These are phyloP conservation scores for Heliconius hermathena DNA, from an alignment of 1,140 invertebrate species.

Conservation along the genomic window DNA sequence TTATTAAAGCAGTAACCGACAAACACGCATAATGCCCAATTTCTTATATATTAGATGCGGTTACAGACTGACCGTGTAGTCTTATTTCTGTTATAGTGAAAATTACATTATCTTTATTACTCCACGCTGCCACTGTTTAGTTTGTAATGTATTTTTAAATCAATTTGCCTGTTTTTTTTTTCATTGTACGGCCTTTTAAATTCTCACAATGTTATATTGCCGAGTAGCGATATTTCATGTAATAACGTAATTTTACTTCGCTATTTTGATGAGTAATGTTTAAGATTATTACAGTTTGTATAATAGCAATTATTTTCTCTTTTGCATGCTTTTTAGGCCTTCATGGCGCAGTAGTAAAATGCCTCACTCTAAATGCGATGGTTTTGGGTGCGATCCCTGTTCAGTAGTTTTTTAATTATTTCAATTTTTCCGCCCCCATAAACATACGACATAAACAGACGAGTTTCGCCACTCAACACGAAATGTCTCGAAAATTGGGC, in stretches of 20 bases:
- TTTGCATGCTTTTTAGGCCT: neutral
- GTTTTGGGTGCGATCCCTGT: no score
- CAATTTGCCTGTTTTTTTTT: constrained; percentile 41
- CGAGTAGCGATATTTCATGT: neutral
- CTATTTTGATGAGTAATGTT: neutral
- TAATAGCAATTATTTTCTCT: constrained; percentile 2
- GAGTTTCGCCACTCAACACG: no score
- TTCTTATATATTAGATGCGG: constrained; percentile 41
- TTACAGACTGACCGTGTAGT: constrained; percentile 37
- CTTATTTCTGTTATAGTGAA: constrained; percentile 39
- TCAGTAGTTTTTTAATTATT: no score
- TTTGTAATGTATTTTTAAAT: constrained; percentile 41
- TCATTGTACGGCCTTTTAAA: constrained; percentile 3
- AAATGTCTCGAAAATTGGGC: no score
- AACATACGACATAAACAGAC: no score
- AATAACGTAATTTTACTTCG: constrained; percentile 7
- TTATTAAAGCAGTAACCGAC: constrained; percentile 30
- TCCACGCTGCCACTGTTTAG: constrained; percentile 33
- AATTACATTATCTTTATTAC: constrained; percentile 47
- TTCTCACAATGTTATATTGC: constrained; percentile 6
- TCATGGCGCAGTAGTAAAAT: no score
- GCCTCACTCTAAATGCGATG: no score
- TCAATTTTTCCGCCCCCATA: no score
- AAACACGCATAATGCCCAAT: constrained; percentile 37
- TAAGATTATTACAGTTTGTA: constrained; percentile 1